Conservation (phyloP, 2,888 invertebrate species). For the Lobophora halterata region DNA sequence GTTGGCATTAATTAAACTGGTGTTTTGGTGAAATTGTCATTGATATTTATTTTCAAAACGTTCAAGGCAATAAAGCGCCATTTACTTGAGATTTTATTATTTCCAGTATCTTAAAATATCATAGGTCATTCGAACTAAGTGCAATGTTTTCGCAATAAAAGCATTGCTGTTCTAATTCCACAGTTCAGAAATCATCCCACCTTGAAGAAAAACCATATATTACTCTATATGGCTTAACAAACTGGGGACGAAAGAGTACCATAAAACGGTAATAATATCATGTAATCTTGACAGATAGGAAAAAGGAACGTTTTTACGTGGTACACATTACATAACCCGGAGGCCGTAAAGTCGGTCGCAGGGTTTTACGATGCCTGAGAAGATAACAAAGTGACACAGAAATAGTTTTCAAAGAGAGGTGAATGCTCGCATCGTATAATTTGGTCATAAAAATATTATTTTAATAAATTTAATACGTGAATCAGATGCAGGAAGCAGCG, state of each 20-base stretch:
- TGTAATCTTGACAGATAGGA: conserved; percentile 26
- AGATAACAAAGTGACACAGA: conserved; percentile 38
- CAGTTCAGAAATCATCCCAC: no score
- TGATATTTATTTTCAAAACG: neutral
- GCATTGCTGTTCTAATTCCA: no score
- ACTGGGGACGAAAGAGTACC: conserved; percentile 20
- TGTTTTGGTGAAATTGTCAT: conserved; percentile 30
- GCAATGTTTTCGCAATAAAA: no score
- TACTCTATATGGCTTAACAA: conserved; percentile 15
- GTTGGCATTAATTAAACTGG: conserved; percentile 42
- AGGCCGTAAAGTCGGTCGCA: conserved; percentile 34
- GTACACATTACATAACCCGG: conserved; percentile 30
- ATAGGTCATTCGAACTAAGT: no score
- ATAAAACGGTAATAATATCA: conserved; percentile 29
- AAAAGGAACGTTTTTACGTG: conserved; percentile 25
- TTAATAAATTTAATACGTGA: conserved; percentile 23
- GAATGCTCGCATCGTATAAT: conserved; percentile 39
- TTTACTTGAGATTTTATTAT: neutral
- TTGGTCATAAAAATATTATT: conserved; percentile 53
- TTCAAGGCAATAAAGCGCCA: conserved; percentile 1
- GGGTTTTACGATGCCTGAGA: conserved; percentile 43
- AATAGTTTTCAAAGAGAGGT: conserved; percentile 38
- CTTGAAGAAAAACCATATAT: conserved; percentile 13
- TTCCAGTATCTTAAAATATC: neutral
- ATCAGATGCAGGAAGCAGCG: conserved; percentile 46